Evolutionary conservation across 2,888 invertebrate genomes (phyloP), one percentile per base, ranked within the genome.

Genomic region (Hirtodrosophila confusa): DNA sequence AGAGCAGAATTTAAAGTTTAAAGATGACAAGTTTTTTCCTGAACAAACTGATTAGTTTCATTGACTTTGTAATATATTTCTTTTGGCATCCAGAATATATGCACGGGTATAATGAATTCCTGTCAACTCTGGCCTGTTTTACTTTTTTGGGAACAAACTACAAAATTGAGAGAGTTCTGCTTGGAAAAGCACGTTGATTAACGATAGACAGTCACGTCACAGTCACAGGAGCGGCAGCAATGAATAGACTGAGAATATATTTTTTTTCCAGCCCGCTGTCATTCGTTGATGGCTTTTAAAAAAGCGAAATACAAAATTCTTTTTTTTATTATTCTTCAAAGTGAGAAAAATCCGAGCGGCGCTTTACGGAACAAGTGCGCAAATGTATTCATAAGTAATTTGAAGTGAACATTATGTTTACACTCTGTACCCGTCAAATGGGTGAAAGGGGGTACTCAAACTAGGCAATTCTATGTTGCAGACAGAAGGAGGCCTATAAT

Each of bases 321-420:
- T 17, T 4, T 12, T n/a, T 45, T 27, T 33, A 35, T 17, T 17
- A 48, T 17, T 17, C 17, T 17, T 17, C 17, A 17, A 17, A 17
- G 17, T 2, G 9, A 11, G 12, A 10, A 33, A 50, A 49, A 7
- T 7, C 11, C 31, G 37, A 27, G n/a, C 43, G 29, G 29, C 27
- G n/a, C 23, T 57, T 17, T 40, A 17, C 24, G 24, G 17, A 17
- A 41, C 9, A 27, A 39, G 12, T 51, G 57, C 37, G 37, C 33
- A 63, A 80, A 74, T 67, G 55, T 55, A 43, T 58, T 55, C 63
- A 54, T 27, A 65, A 64, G 61, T 65, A 63, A 50, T 58, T 66
- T 66, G 53, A 43, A 48, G 57, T 56, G 51, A 61, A 51, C 31
- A 45, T 49, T 45, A 31, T 56, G 33, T 43, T 53, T 17, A 17